Evolutionary conservation across 2,113 vertebrate species (phyloP).

Genomic region (Genyomyrus donnyi): DNA sequence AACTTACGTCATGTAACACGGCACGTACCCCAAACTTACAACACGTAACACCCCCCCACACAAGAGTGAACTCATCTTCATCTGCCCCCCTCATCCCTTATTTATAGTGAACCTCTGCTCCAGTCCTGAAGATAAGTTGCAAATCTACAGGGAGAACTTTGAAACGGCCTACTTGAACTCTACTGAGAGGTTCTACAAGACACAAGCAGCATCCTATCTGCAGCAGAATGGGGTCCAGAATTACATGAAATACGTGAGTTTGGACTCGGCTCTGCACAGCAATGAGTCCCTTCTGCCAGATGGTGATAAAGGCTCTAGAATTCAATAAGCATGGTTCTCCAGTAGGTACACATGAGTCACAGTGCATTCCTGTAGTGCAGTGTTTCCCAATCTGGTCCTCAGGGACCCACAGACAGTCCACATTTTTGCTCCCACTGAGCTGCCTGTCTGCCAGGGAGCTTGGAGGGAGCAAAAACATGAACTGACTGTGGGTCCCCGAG

Average conservation of each 20-base stretch:
- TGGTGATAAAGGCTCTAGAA: background rate
- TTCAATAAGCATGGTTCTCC: background rate
- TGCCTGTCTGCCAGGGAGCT: background rate
- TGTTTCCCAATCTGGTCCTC: too few species aligned
- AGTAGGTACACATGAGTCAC: background rate
- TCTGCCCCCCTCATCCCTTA: background rate
- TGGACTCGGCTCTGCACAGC: background rate
- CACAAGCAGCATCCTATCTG: constrained; percentile 93
- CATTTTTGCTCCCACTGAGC: too few species aligned
- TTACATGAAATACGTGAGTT: constrained; percentile 99
- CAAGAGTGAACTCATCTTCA: too few species aligned
- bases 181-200: constrained; percentile 97
- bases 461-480: background rate
- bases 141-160: constrained; percentile 99
- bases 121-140: constrained; percentile 96
- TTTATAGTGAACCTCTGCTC: constrained; percentile 95
- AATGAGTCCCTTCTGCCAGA: background rate
- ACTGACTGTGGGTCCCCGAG: background rate
- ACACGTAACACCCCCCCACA: too few species aligned
- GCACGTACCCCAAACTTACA: too few species aligned
- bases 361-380: background rate
- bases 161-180: constrained; percentile 98
- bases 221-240: constrained; percentile 98
- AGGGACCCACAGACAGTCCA: too few species aligned
- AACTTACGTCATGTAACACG: too few species aligned